These are phyloP conservation scores for Pterostichus madidus DNA, from an alignment of 2,888 invertebrate species.

Conservation along the genomic window DNA sequence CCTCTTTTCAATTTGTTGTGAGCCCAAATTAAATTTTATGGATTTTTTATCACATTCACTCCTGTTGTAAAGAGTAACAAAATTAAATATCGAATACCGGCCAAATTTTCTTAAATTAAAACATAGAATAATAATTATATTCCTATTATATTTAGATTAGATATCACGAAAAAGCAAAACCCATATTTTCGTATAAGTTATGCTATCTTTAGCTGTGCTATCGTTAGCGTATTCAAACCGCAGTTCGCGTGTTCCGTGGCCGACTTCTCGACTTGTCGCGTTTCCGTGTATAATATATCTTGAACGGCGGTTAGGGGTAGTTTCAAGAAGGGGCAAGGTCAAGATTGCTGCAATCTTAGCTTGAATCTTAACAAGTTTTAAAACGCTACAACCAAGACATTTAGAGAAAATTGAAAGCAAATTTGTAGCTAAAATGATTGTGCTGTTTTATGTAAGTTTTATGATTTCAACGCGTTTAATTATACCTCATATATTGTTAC, in stretches of 20 bases:
- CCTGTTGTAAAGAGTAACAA: too few relatives aligned
- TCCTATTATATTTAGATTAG: constrained; percentile 11
- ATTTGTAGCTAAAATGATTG: neutral
- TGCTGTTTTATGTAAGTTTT: neutral
- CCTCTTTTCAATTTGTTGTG: too few relatives aligned
- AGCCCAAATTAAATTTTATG: too few relatives aligned
- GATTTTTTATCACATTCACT: too few relatives aligned
- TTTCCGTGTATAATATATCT: constrained; percentile 51
- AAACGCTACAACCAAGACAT: neutral
- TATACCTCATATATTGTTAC: neutral
- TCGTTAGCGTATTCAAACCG: constrained; percentile 12
- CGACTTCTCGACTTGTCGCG: constrained; percentile 3
- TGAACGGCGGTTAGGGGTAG: constrained; percentile 6
- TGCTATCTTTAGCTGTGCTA: constrained; percentile 2
- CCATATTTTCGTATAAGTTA: constrained; percentile 12
- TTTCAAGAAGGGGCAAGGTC: constrained; percentile 45
- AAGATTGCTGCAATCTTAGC: constrained; percentile 22
- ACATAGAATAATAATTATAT: neutral
- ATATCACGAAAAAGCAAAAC: neutral
- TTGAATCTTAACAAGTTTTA: constrained; percentile 16
- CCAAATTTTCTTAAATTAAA: neutral
- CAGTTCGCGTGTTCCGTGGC: constrained; percentile 46
- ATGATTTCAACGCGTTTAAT: neutral
- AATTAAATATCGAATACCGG: too few relatives aligned
- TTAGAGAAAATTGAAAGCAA: neutral